Base-by-base conservation (phyloP, 2,797 vertebrate species). In the Myotis planiceps region DNA sequence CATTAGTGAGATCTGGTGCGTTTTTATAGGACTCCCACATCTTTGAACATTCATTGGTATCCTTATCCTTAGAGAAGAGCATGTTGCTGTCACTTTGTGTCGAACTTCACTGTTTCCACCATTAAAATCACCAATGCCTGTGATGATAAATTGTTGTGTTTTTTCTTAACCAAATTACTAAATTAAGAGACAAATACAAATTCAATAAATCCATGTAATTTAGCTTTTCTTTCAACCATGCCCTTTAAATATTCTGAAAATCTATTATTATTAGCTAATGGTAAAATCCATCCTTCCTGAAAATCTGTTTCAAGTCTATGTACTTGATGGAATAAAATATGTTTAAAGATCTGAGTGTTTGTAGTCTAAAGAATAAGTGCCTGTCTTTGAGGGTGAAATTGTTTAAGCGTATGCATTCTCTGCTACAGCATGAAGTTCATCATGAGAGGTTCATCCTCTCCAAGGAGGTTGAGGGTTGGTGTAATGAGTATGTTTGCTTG, bases 121-220 rank as follows among this genome's bases (percentile, higher is more conserved):
- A 15, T 75, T 84, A 32, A 42, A 88, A 80, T 42, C 4, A 65
- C 5, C 19, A 88, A 49, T 79, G 3, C 25, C 53, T 53, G 27
- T 45, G 21, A 69, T 58, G 47, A 49, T 27, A 93, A 92, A 60
- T 53, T 78, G 45, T 19, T 76, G 4, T 45, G 29, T 87, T 66
- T 88, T 90, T 91, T 82, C n/a, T 42, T 75, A 72, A 88, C 65
- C 23, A 47, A 60, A 90, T 92, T 68, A 66, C 60, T 86, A n/a
- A 75, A 58, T 53, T 82, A 58, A 75, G 27, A 88, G 55, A 13
- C 19, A 45, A 68, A 29, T 6, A 84, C 91, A 94, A 60, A 71
- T 84, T 55, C 29, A 81, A 4, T 71, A 55, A 76, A 29, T 19
- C 27, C 12, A 42, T 42, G 25, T 15, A 60, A 58, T 94, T 42